These are phyloP conservation scores for Nomia melanderi DNA, from an alignment of 1,140 invertebrate species.

Conservation along the genomic window DNA sequence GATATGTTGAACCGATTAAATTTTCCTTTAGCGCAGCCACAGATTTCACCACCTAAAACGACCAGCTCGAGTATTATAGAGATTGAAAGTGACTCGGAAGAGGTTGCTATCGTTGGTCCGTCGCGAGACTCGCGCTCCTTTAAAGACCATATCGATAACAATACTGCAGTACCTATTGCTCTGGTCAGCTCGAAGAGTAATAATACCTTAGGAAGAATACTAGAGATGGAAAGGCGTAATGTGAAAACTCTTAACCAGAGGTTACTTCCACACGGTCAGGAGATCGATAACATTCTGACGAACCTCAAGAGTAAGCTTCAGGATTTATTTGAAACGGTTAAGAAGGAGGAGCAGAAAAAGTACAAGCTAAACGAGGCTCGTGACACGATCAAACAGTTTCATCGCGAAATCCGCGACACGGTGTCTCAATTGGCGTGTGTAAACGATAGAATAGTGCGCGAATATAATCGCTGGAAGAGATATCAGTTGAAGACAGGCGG, in stretches of 20 bases:
- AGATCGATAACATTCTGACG: constrained; percentile 37
- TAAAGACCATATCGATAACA: background rate
- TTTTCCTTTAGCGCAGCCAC: constrained; percentile 52
- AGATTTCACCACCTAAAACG: background rate
- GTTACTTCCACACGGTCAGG: constrained; percentile 34
- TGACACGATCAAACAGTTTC: constrained; percentile 42
- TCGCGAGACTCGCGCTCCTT: background rate
- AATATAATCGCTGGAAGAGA: constrained; percentile 63
- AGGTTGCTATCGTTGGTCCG: constrained; percentile 59
- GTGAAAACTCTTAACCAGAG: constrained; percentile 16
- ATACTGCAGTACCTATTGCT: constrained; percentile 52
- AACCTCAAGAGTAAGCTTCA: constrained; percentile 18
- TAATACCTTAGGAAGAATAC: too few species aligned
- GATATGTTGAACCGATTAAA: constrained; percentile 33
- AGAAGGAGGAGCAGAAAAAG: background rate
- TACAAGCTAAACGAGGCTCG: constrained; percentile 9
- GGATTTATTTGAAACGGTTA: background rate
- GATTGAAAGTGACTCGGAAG: constrained; percentile 73
- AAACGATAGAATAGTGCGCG: constrained; percentile 67
- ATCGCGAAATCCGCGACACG: constrained; percentile 61
- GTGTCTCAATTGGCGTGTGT: constrained; percentile 63
- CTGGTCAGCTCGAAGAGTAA: constrained; percentile 44
- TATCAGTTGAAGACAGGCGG: background rate
- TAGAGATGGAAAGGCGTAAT: background rate
- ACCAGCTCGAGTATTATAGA: constrained; percentile 72